A percentile compares a stretch with the other conserved stretches of the same genome.
These are phyloP conservation scores for Cynodonichthys magdalenae DNA, from an alignment of 2,797 vertebrate genomes.

Conservation along the genomic window DNA sequence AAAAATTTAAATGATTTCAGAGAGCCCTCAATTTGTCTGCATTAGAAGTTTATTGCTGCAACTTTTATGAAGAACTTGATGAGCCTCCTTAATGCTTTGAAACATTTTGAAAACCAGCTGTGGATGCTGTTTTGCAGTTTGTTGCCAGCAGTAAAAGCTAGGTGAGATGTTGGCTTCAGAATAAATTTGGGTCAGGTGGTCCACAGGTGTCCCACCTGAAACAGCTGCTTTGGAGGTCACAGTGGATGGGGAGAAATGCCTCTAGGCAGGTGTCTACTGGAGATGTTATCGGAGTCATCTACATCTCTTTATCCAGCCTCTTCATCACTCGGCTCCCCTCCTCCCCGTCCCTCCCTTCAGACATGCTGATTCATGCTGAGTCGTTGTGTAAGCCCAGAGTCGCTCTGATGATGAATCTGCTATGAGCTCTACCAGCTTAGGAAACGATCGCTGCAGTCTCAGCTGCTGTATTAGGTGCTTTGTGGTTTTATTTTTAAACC, in stretches of 20 bases:
- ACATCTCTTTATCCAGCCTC: background rate
- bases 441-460: constrained; percentile 47
- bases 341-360: constrained; percentile 14
- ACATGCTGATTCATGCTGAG: constrained; percentile 54
- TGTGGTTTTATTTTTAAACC: constrained; percentile 70
- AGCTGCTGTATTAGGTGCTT: constrained; percentile 38
- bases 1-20: no score
- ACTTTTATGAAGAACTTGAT: no score
- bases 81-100: no score
- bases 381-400: constrained; percentile 38
- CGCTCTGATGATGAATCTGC: constrained; percentile 47
- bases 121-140: no score
- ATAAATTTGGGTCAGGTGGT: no score
- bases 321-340: constrained; percentile 19
- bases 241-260: background rate
- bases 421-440: constrained; percentile 43
- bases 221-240: background rate
- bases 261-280: background rate
- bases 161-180: no score
- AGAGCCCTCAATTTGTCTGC: no score
- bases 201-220: no score
- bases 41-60: no score
- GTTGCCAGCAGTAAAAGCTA: no score
- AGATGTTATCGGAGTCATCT: constrained; percentile 14
- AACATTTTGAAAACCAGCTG: no score